phyloP scores from a whole-genome alignment of 1,140 invertebrate genomes.

The Diabrotica undecimpunctata region DNA sequence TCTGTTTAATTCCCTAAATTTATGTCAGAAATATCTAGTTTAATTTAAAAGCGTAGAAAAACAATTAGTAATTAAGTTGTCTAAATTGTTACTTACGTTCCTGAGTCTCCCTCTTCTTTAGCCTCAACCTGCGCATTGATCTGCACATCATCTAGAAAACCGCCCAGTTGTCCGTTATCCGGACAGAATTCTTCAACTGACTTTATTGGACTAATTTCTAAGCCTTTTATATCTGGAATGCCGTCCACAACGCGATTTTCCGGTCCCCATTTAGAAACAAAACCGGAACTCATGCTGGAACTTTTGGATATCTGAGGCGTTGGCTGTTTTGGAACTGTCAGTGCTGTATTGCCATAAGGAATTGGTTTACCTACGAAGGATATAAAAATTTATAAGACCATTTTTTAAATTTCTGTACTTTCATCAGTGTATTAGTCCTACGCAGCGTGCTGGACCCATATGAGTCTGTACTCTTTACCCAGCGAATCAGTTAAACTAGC shows the following conservation, averaged over 20 bases:
- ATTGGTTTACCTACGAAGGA: constrained; percentile 44
- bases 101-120: constrained; percentile 50
- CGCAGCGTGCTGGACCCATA: too few relatives aligned
- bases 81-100: constrained; percentile 53
- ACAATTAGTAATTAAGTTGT: too few relatives aligned
- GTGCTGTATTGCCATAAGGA: constrained; percentile 31
- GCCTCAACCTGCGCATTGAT: constrained; percentile 49
- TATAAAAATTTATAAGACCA: constrained; percentile 44
- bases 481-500: not conserved
- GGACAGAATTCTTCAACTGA: constrained; percentile 85
- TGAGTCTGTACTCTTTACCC: too few relatives aligned
- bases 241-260: constrained; percentile 26
- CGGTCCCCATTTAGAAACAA: constrained; percentile 32
- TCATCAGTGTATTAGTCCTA: too few relatives aligned
- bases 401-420: constrained; percentile 46
- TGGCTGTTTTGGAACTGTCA: constrained; percentile 9
- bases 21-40: too few relatives aligned
- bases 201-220: constrained; percentile 49
- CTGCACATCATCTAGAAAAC: constrained; percentile 74
- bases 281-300: constrained; percentile 39
- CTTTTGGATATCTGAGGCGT: constrained; percentile 34
- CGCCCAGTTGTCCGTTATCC: constrained; percentile 69
- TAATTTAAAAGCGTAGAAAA: too few relatives aligned
- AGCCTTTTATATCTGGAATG: constrained; percentile 35
- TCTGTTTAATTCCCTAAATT: too few relatives aligned